phyloP scores from a whole-genome alignment of 2,113 vertebrate species.

The Saguinus midas region DNA sequence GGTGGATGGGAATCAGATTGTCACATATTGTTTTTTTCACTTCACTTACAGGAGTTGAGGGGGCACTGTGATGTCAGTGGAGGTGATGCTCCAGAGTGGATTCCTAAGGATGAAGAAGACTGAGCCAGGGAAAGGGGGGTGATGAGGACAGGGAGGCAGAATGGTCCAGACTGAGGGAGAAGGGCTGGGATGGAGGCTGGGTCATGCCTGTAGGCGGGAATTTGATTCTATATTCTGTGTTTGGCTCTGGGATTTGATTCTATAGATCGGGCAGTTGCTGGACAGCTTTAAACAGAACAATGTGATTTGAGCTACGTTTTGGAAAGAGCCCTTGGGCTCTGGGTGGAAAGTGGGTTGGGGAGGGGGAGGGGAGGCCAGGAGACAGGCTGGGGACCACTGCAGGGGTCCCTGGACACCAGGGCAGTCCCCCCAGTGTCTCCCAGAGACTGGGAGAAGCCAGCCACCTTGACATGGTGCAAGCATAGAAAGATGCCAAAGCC shows the following conservation, averaged over 20 bases:
- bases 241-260: background rate
- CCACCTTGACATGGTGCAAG: accelerated
- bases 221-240: too few species aligned
- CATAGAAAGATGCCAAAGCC: background rate
- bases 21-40: accelerated
- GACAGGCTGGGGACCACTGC: accelerated
- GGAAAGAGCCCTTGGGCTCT: background rate
- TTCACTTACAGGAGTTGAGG: background rate
- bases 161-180: background rate
- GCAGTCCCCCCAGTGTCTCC: background rate
- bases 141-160: background rate
- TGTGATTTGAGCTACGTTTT: background rate
- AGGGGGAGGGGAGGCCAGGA: background rate
- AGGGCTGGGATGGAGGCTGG: too few species aligned
- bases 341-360: too few species aligned
- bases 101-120: background rate
- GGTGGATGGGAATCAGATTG: too few species aligned
- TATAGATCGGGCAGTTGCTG: background rate
- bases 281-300: background rate
- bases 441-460: background rate
- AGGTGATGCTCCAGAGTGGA: accelerated
- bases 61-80: background rate
- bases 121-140: background rate
- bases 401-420: background rate
- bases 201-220: accelerated